Conservation (phyloP, 2,113 vertebrate species). For the Grammomys dolichurus region DNA sequence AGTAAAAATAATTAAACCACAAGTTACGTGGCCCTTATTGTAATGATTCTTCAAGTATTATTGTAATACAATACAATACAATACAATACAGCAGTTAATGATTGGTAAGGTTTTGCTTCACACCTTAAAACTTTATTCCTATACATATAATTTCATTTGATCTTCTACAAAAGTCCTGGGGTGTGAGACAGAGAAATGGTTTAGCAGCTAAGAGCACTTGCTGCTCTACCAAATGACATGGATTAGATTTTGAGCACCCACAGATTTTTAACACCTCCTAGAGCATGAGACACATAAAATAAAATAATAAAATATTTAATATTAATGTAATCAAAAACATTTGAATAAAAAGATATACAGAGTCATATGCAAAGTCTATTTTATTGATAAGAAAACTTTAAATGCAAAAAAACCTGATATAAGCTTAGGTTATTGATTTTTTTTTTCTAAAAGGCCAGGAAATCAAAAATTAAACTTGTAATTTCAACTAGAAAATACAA, state of each 20-base stretch:
- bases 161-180: background rate
- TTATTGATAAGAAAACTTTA: background rate
- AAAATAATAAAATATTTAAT: background rate
- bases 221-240: background rate
- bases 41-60: background rate
- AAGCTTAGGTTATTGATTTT: background rate
- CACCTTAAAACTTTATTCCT: background rate
- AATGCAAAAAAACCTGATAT: background rate
- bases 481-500: constrained; percentile 21
- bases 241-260: background rate
- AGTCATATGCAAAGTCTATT: background rate
- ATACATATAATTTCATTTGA: background rate
- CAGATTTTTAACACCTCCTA: background rate
- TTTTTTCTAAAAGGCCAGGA: background rate
- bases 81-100: background rate
- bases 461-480: constrained; percentile 3
- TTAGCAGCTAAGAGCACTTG: background rate
- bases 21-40: background rate
- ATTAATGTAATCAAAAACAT: background rate
- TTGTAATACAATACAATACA: background rate
- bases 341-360: background rate
- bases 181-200: background rate
- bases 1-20: constrained; percentile 32
- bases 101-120: constrained; percentile 1
- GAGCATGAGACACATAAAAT: background rate